These are phyloP conservation scores for Rhingia rostrata DNA, from an alignment of 2,888 invertebrate species.

Conservation along the genomic window DNA sequence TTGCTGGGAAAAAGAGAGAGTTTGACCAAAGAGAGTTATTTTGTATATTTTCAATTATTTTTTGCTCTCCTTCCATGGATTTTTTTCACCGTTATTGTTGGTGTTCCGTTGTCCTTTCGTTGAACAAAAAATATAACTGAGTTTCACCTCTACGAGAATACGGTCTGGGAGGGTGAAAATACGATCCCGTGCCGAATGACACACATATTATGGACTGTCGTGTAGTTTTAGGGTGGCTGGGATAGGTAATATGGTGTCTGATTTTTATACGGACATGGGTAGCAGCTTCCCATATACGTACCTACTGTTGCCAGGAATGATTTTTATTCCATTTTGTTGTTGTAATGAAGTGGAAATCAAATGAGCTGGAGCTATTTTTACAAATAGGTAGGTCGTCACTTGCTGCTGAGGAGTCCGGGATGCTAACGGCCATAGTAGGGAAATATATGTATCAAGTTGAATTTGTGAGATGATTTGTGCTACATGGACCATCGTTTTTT, in stretches of 20 bases:
- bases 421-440: no score
- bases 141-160: neutral
- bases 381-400: no score
- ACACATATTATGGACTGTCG: conserved; percentile 53
- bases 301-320: neutral
- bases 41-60: conserved; percentile 35
- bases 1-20: conserved; percentile 66
- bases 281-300: neutral
- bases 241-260: neutral
- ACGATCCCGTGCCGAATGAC: conserved; percentile 64
- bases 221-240: conserved; percentile 27
- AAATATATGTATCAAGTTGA: no score
- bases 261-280: neutral
- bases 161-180: conserved; percentile 60
- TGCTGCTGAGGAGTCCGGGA: no score
- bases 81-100: conserved; percentile 8
- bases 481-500: no score
- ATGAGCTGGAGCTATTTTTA: no score
- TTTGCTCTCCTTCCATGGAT: conserved; percentile 31
- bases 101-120: conserved; percentile 42
- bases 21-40: conserved; percentile 73
- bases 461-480: no score
- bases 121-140: conserved; percentile 8
- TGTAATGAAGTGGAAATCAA: no score
- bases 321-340: no score